Percentiles rank a stretch among this genome's conserved stretches.
Conservation (phyloP, 2,888 invertebrate species). For the Lordiphosa fenestrarum region DNA sequence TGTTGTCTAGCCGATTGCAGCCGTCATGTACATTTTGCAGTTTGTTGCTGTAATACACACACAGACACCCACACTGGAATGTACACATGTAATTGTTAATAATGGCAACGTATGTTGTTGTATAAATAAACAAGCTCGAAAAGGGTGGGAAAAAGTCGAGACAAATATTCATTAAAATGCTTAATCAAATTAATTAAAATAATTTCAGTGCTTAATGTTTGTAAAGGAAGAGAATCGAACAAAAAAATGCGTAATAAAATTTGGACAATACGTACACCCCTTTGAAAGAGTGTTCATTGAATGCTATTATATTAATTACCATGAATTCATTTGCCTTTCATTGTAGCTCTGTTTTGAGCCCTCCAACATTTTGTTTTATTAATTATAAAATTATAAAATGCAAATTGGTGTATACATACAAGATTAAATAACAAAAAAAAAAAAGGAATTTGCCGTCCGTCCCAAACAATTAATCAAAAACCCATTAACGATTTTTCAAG, state of each 20-base stretch:
- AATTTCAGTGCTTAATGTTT: constrained; percentile 14
- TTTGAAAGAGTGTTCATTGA: constrained; percentile 6
- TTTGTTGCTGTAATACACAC: neutral
- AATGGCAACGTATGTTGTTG: constrained; percentile 22
- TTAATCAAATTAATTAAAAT: constrained; percentile 41
- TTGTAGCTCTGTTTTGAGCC: constrained; percentile 1
- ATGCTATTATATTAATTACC: neutral
- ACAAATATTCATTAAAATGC: constrained; percentile 12
- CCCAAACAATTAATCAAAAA: constrained; percentile 42
- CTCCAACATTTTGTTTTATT: constrained; percentile 23
- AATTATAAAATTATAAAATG: constrained; percentile 38
- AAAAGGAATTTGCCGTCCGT: constrained; percentile 17
- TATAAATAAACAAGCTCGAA: constrained; percentile 30
- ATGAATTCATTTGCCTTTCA: constrained; percentile 1
- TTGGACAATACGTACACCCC: constrained; percentile 4
- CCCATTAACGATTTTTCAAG: constrained; percentile 38
- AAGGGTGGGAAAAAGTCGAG: neutral
- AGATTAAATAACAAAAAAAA: constrained; percentile 3
- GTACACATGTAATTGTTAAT: constrained; percentile 17
- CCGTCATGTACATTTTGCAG: constrained; percentile 7
- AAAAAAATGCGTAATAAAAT: neutral
- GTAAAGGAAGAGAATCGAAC: neutral
- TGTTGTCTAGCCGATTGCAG: constrained; percentile 14
- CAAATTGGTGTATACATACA: constrained; percentile 26
- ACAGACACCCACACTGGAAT: neutral